These are phyloP conservation scores for Conistra vaccinii DNA, from an alignment of 2,888 invertebrate species.

Conservation along the genomic window DNA sequence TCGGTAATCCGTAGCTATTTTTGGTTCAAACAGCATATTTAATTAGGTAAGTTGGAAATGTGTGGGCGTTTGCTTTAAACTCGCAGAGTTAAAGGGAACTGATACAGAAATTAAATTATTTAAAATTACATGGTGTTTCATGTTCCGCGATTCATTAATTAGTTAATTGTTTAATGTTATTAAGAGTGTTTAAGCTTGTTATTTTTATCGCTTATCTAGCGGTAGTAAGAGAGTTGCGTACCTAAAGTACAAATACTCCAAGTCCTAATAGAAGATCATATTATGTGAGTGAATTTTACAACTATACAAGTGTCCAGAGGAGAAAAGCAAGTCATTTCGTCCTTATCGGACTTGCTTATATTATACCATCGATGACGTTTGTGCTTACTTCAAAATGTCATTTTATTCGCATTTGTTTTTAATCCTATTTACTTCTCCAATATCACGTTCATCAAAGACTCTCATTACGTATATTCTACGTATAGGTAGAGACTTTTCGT, in stretches of 20 bases:
- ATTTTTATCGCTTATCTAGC: no score
- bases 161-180: neutral
- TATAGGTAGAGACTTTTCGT: neutral
- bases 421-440: neutral
- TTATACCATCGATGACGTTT: neutral
- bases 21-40: slow-evolving; percentile 8
- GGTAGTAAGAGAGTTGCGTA: no score
- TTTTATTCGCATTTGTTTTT: slow-evolving; percentile 12
- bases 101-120: slow-evolving; percentile 1
- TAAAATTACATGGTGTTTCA: slow-evolving; percentile 3
- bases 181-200: neutral
- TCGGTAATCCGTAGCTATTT: neutral
- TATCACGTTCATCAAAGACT: slow-evolving; percentile 4
- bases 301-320: neutral
- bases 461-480: neutral
- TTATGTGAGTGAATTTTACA: neutral
- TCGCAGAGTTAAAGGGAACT: neutral
- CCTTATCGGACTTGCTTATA: neutral
- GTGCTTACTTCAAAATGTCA: neutral
- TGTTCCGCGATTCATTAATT: neutral
- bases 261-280: neutral
- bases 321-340: neutral
- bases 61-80: slow-evolving; percentile 2
- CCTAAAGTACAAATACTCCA: no score
- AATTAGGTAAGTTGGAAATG: slow-evolving; percentile 9